Evolutionary conservation across 2,797 vertebrate species (phyloP).

Genomic region (Sebastes vulpes): DNA sequence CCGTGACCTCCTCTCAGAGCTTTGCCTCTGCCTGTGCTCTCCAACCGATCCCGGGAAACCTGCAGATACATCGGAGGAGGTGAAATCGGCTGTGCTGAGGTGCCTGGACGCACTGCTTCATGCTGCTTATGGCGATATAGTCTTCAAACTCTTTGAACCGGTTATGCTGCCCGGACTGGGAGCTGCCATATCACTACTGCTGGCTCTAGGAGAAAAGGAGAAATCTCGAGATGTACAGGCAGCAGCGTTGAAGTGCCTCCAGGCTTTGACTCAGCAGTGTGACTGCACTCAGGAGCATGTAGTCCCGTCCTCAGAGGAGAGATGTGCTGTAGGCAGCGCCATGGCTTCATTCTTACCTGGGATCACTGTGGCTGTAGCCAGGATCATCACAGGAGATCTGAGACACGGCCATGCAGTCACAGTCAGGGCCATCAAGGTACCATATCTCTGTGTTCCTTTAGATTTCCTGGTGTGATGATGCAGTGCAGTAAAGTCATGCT

Average conservation of each 20-base stretch:
- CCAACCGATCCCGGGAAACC: constrained; percentile 81
- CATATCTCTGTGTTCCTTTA: neutral
- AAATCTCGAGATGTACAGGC: constrained; percentile 88
- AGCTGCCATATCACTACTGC: constrained; percentile 90
- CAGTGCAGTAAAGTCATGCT: neutral
- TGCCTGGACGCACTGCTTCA: constrained; percentile 90
- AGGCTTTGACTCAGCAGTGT: constrained; percentile 88
- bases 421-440: constrained; percentile 85
- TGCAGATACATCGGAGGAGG: constrained; percentile 87
- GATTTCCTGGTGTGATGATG: neutral
- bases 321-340: constrained; percentile 79
- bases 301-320: constrained; percentile 73
- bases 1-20: constrained; percentile 90
- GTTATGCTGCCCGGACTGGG: constrained; percentile 90
- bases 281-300: constrained; percentile 86
- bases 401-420: constrained; percentile 91
- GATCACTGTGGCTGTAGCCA: constrained; percentile 84
- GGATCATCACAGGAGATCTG: constrained; percentile 90
- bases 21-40: constrained; percentile 90
- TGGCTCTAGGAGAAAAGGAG: constrained; percentile 90
- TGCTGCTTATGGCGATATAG: constrained; percentile 87
- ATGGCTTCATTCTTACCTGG: constrained; percentile 96
- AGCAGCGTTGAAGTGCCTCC: constrained; percentile 89
- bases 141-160: constrained; percentile 88
- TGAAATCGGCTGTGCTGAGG: constrained; percentile 86